These are phyloP conservation scores for Gari tellinella DNA, from an alignment of 2,888 invertebrate genomes.

Conservation along the genomic window DNA sequence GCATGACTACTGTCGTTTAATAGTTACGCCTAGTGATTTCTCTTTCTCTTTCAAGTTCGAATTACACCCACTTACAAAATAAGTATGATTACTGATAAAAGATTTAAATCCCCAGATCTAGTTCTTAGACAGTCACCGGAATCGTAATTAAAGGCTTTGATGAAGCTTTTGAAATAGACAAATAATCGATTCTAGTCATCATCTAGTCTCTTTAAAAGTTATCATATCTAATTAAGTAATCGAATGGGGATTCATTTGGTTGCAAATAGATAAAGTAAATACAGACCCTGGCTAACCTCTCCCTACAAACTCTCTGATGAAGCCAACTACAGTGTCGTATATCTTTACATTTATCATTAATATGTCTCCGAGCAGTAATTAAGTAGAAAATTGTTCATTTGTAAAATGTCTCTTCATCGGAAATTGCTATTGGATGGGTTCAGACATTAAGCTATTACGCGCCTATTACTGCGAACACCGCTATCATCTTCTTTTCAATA, in stretches of 20 bases:
- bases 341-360: slow-evolving; percentile 54
- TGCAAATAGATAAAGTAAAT: slow-evolving; percentile 44
- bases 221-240: too few relatives aligned
- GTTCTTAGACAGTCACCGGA: too few relatives aligned
- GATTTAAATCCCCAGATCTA: too few relatives aligned
- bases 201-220: too few relatives aligned
- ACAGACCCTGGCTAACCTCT: slow-evolving; percentile 15
- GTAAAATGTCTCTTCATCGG: slow-evolving; percentile 55
- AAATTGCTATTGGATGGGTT: slow-evolving; percentile 57
- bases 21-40: too few relatives aligned
- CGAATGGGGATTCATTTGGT: slow-evolving; percentile 28
- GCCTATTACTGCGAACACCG: slow-evolving; percentile 51
- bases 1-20: too few relatives aligned
- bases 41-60: too few relatives aligned
- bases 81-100: too few relatives aligned
- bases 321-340: slow-evolving; percentile 18
- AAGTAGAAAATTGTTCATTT: slow-evolving; percentile 62
- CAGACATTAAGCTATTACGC: slow-evolving; percentile 63
- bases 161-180: too few relatives aligned
- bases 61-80: too few relatives aligned
- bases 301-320: slow-evolving; percentile 12
- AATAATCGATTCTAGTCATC: too few relatives aligned
- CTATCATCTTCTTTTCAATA: slow-evolving; percentile 54
- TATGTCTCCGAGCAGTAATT: slow-evolving; percentile 55
- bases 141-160: too few relatives aligned